Conservation (phyloP, 2,797 vertebrate species). For the Galagoides demidoff region DNA sequence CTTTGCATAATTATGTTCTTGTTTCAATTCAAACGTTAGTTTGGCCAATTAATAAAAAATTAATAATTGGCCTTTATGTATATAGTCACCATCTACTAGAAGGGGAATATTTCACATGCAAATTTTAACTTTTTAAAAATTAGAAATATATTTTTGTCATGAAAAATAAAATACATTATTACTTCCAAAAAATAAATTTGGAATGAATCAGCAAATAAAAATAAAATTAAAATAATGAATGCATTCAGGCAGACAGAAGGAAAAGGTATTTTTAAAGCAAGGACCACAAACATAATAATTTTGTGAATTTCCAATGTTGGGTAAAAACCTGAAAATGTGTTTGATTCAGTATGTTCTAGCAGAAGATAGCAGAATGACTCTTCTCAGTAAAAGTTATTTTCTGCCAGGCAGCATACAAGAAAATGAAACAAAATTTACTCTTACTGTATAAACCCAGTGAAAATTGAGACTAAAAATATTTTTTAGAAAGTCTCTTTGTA, state of each 20-base stretch:
- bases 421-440: not conserved
- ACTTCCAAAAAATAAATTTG: not conserved
- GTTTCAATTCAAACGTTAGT: not conserved
- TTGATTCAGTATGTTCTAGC: not conserved
- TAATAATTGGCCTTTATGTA: not conserved
- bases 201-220: conserved; percentile 18
- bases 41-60: not conserved
- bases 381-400: conserved; percentile 1
- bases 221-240: not conserved
- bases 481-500: not conserved
- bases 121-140: not conserved
- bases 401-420: not conserved
- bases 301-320: not conserved
- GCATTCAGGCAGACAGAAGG: not conserved
- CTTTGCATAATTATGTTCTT: conserved; percentile 31
- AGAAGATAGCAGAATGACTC: not conserved
- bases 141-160: not conserved
- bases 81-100: not conserved
- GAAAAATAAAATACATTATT: conserved; percentile 34
- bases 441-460: not conserved
- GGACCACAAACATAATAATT: not conserved
- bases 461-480: not conserved
- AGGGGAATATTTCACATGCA: not conserved
- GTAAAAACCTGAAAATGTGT: not conserved
- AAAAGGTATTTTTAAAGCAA: not conserved